Conservation (phyloP, 2,888 invertebrate genomes). For the Dastarcus helophoroides region DNA sequence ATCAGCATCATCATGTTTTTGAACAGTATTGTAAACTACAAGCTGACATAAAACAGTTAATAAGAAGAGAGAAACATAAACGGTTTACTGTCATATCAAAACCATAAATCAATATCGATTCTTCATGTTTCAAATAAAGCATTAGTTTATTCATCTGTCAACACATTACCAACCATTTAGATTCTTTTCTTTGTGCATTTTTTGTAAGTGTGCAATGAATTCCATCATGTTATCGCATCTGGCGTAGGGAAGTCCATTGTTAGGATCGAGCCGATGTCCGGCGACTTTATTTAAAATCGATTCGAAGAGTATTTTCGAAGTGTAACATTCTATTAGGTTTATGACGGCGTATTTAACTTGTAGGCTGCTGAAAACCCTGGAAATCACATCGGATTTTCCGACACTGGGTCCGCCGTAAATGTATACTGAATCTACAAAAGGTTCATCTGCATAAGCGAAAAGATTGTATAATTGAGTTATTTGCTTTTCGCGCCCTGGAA, state of each 20-base stretch:
- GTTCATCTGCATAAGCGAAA: constrained; percentile 43
- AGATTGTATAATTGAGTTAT: constrained; percentile 31
- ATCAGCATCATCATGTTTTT: no score
- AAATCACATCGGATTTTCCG: constrained; percentile 67
- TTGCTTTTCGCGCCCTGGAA: constrained; percentile 30
- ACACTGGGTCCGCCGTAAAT: constrained; percentile 74
- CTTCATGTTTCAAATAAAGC: no score
- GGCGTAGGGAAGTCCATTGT: constrained; percentile 32
- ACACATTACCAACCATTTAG: no score
- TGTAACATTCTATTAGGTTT: constrained; percentile 76
- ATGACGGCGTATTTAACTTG: constrained; percentile 51
- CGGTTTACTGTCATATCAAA: no score
- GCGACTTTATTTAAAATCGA: constrained; percentile 53
- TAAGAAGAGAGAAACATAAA: no score
- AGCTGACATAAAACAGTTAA: no score
- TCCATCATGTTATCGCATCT: constrained; percentile 61
- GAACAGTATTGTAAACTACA: no score
- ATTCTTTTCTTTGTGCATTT: constrained; percentile 17
- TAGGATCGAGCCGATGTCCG: constrained; percentile 32
- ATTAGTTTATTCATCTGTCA: no score
- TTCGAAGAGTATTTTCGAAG: constrained; percentile 64
- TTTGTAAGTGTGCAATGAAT: constrained; percentile 40
- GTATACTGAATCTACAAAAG: constrained; percentile 59
- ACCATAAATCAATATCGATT: no score
- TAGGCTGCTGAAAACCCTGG: constrained; percentile 45